Evolutionary conservation across 2,888 invertebrate genomes (phyloP).

Genomic region (Myopa tessellatipennis): DNA sequence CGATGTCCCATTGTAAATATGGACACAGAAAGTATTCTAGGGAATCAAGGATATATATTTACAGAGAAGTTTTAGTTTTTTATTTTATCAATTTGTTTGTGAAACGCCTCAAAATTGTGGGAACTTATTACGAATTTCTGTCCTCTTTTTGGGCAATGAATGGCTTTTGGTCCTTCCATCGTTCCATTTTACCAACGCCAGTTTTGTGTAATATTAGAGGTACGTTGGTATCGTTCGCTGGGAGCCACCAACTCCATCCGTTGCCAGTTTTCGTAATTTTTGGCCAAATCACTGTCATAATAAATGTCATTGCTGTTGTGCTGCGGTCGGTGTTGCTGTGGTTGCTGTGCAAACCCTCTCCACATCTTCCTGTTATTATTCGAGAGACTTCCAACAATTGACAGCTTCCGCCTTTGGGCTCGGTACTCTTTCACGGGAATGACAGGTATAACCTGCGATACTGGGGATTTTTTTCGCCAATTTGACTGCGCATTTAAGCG

Average conservation of each 20-base stretch:
- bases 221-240: neutral
- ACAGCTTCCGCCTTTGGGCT: neutral
- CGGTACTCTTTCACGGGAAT: conserved; percentile 40
- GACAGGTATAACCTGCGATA: conserved; percentile 44
- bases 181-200: neutral
- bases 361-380: neutral
- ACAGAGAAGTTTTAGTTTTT: too few relatives aligned
- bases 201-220: neutral
- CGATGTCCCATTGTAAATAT: too few relatives aligned
- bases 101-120: too few relatives aligned
- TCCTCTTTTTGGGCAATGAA: neutral
- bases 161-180: too few relatives aligned
- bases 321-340: too few relatives aligned
- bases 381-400: neutral
- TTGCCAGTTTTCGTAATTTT: conserved; percentile 47
- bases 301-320: conserved; percentile 11
- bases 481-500: conserved; percentile 29
- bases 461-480: neutral
- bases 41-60: too few relatives aligned
- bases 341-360: neutral
- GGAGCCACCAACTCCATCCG: conserved; percentile 46
- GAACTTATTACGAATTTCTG: too few relatives aligned
- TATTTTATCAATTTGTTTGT: too few relatives aligned
- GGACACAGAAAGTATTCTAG: too few relatives aligned
- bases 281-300: conserved; percentile 15